Evolutionary conservation across 2,888 invertebrate genomes (phyloP), one percentile per base, ranked within the genome.

Genomic region (Drosophila hamatofila): DNA sequence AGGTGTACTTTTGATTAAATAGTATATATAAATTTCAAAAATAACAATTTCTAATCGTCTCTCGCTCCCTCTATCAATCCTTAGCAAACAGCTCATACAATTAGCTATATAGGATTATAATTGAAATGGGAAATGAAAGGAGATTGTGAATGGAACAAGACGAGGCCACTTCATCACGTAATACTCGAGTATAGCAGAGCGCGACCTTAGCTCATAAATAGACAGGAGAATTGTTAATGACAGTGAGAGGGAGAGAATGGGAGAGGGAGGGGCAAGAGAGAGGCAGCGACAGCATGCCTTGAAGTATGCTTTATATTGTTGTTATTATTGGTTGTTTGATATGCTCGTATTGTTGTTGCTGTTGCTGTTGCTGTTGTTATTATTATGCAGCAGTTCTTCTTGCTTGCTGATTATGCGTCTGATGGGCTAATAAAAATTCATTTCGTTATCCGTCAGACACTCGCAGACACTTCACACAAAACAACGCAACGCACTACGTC

Each of bases 351-450:
- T 56, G 30, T 41, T 81, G 73, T 48, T 73, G 51, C 55, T 72
- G 66, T 80, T 78, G 70, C 8, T 27, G n/a, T 12, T 44, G 23
- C 23, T 76, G 60, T 73, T 77, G 59, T 78, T 78, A 49, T 88
- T 86, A 68, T 88, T 88, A 84, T 86, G 89, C 87, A 89, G 89
- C 89, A 87, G 84, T 87, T 77, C 79, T 81, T 75, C 77, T 70
- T 71, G 72, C 74, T 27, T 2, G 82, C 70, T 80, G 72, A 80
- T 80, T 77, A 77, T 80, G 72, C 73, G 77, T 37, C 66, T 63
- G 78, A 83, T 77, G 90, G 69, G 81, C 90, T 85, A 89, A 89
- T 89, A 83, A 81, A 90, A 90, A 89, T 90, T 89, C 83, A 90
- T 90, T 84, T 84, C 76, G 72, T 75, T 78, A 63, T 30, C 49